Evolutionary conservation across 2,888 invertebrate species (phyloP).

Genomic region (Ctenicera cuprea): DNA sequence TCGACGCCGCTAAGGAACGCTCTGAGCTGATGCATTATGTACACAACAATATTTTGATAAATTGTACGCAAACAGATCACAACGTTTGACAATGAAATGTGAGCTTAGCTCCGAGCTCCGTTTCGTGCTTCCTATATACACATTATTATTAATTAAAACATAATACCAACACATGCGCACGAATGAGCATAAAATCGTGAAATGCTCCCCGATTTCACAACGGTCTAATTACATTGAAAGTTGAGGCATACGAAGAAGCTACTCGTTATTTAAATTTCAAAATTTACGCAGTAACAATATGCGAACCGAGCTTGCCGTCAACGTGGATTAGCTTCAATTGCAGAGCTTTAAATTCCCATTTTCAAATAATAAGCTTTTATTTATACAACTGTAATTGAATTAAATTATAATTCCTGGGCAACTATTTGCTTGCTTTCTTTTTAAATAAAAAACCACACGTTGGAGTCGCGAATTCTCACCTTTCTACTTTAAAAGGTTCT

Average conservation of each 20-base stretch:
- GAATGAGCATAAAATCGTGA: slow-evolving; percentile 44
- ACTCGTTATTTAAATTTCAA: slow-evolving; percentile 34
- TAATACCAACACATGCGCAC: slow-evolving; percentile 42
- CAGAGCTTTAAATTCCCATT: slow-evolving; percentile 34
- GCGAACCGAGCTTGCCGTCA: slow-evolving; percentile 31
- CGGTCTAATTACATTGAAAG: slow-evolving; percentile 43
- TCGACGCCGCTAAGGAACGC: slow-evolving; percentile 43
- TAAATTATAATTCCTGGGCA: slow-evolving; percentile 19
- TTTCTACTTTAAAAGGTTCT: neutral
- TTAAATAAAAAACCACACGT: slow-evolving; percentile 8
- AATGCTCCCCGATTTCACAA: slow-evolving; percentile 37
- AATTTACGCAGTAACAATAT: slow-evolving; percentile 32
- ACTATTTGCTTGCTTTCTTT: slow-evolving; percentile 26
- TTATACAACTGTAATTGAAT: slow-evolving; percentile 33
- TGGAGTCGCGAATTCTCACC: neutral
- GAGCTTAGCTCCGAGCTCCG: slow-evolving; percentile 55
- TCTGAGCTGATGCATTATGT: slow-evolving; percentile 38
- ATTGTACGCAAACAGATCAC: slow-evolving; percentile 65
- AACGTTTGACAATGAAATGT: slow-evolving; percentile 64
- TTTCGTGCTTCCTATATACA: slow-evolving; percentile 43
- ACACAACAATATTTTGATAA: slow-evolving; percentile 65
- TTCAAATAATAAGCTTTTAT: slow-evolving; percentile 34
- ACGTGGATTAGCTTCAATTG: slow-evolving; percentile 32
- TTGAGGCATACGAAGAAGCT: slow-evolving; percentile 35
- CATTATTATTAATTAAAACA: slow-evolving; percentile 49